These are phyloP conservation scores for Thermophis baileyi DNA, from an alignment of 2,113 vertebrate genomes.

Conservation along the genomic window DNA sequence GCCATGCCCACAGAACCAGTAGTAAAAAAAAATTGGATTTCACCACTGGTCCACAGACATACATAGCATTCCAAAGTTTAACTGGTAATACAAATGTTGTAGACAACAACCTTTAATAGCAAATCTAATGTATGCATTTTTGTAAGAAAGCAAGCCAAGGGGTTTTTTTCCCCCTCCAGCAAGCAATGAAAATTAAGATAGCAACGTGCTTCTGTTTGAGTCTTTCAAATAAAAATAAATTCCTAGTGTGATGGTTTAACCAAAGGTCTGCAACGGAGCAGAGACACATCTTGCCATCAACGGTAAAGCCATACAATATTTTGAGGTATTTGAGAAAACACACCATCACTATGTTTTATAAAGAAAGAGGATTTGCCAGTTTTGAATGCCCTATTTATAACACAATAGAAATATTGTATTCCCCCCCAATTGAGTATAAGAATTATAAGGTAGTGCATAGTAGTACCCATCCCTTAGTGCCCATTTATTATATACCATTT, in stretches of 20 bases:
- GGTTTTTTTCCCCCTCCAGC: not conserved
- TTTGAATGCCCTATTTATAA: not conserved
- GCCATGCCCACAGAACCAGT: too few species aligned
- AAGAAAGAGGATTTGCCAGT: not conserved
- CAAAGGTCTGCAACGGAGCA: not conserved
- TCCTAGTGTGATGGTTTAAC: not conserved
- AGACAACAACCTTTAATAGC: not conserved
- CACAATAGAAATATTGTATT: not conserved
- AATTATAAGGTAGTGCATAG: not conserved
- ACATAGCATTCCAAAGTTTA: not conserved
- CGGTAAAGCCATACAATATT: not conserved
- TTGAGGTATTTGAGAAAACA: not conserved
- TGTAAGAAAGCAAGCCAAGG: not conserved
- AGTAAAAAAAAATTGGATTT: too few species aligned
- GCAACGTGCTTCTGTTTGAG: not conserved
- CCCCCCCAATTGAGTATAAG: not conserved
- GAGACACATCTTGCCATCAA: not conserved
- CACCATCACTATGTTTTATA: not conserved
- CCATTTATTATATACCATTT: not conserved
- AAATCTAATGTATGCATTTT: not conserved
- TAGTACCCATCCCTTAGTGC: not conserved
- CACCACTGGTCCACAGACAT: not conserved
- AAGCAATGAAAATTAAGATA: not conserved
- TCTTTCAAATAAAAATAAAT: not conserved
- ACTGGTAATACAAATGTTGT: not conserved